phyloP scores from a whole-genome alignment of 2,888 invertebrate genomes.

The Melipona bicolor region DNA sequence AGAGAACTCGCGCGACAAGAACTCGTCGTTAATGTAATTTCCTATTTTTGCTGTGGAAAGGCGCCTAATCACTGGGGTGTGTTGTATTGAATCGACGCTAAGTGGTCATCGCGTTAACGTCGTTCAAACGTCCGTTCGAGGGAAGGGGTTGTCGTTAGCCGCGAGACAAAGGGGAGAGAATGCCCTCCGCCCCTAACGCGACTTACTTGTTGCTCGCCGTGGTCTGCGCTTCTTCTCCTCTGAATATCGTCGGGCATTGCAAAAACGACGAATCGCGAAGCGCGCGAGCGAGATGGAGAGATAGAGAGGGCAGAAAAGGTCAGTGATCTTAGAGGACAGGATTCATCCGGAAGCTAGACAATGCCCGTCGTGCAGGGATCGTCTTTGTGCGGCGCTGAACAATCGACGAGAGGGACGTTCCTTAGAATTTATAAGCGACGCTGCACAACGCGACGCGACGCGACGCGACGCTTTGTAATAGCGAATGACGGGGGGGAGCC shows the following conservation, averaged over 20 bases:
- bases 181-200: slow-evolving; percentile 26
- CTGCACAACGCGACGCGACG: slow-evolving; percentile 35
- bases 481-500: slow-evolving; percentile 3
- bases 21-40: background rate
- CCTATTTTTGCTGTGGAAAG: background rate
- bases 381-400: slow-evolving; percentile 67
- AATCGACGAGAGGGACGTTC: slow-evolving; percentile 66
- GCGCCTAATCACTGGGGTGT: too few species aligned
- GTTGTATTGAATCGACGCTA: slow-evolving; percentile 32
- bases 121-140: slow-evolving; percentile 58
- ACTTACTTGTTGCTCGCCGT: slow-evolving; percentile 69
- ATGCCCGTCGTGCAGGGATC: slow-evolving; percentile 59
- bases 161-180: slow-evolving; percentile 61
- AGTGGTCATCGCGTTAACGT: slow-evolving; percentile 58
- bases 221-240: slow-evolving; percentile 36
- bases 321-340: slow-evolving; percentile 61
- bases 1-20: background rate
- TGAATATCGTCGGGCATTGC: slow-evolving; percentile 56
- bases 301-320: slow-evolving; percentile 18
- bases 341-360: slow-evolving; percentile 69
- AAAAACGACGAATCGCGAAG: slow-evolving; percentile 22
- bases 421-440: slow-evolving; percentile 63
- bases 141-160: slow-evolving; percentile 61
- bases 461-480: slow-evolving; percentile 34
- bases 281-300: background rate